A percentile compares a stretch with the other conserved stretches of the same genome.
These are phyloP conservation scores for Gadus macrocephalus DNA, from an alignment of 2,113 vertebrate species.

Conservation along the genomic window DNA sequence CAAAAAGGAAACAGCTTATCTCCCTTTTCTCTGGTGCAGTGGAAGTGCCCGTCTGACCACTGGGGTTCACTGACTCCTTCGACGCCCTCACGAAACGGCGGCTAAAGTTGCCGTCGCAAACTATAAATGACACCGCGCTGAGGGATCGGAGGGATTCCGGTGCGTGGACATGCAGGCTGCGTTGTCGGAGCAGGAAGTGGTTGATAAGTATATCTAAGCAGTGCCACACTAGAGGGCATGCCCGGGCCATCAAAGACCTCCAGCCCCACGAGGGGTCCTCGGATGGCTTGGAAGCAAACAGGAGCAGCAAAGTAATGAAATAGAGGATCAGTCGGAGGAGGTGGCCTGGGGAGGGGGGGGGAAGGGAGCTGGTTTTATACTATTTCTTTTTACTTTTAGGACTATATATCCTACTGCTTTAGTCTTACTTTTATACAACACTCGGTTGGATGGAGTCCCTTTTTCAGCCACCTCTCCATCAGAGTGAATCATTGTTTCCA, in stretches of 20 bases:
- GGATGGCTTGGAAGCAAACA: slow-evolving; percentile 56
- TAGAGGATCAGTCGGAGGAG: slow-evolving; percentile 40
- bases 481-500: neutral
- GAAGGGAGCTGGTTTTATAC: neutral
- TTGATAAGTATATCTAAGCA: slow-evolving; percentile 51
- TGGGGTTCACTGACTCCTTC: slow-evolving; percentile 39
- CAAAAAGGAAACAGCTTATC: slow-evolving; percentile 57
- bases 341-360: slow-evolving; percentile 12
- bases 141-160: slow-evolving; percentile 4
- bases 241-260: slow-evolving; percentile 60
- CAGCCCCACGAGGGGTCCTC: slow-evolving; percentile 55
- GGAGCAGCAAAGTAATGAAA: slow-evolving; percentile 51
- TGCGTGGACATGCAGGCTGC: slow-evolving; percentile 44
- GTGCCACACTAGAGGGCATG: slow-evolving; percentile 42
- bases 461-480: neutral
- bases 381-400: neutral
- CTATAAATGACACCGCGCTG: slow-evolving; percentile 47
- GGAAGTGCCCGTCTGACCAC: slow-evolving; percentile 45
- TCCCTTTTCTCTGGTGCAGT: slow-evolving; percentile 40
- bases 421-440: neutral
- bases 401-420: neutral
- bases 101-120: slow-evolving; percentile 40
- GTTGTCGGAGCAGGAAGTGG: slow-evolving; percentile 47
- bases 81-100: slow-evolving; percentile 22
- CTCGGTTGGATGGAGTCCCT: neutral